Percentiles rank a stretch among this genome's conserved stretches.
These are phyloP conservation scores for Atlantisia rogersi DNA, from an alignment of 2,113 vertebrate species.

Conservation along the genomic window DNA sequence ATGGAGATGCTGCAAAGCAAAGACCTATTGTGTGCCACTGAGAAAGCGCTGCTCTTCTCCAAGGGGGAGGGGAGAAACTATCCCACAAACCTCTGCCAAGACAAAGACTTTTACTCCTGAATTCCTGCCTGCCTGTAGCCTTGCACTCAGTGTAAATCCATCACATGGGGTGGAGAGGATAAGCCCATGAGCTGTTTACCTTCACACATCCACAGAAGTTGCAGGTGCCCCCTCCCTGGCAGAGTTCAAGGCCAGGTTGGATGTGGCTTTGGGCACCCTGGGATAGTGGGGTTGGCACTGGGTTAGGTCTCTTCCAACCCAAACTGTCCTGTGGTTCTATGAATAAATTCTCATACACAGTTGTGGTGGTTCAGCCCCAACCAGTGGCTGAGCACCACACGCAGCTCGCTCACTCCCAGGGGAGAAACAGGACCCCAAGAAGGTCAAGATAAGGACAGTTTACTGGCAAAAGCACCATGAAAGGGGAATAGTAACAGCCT, in stretches of 20 bases:
- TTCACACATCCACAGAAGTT: not conserved
- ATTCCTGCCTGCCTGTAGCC: not conserved
- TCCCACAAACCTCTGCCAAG: not conserved
- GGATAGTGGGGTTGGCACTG: too few species aligned
- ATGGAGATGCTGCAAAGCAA: not conserved
- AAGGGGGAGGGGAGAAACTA: not conserved
- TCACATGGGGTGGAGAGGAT: too few species aligned
- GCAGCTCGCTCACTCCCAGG: too few species aligned
- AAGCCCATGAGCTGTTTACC: not conserved
- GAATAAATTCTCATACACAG: not conserved
- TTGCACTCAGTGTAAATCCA: not conserved
- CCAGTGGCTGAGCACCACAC: too few species aligned
- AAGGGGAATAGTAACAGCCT: too few species aligned
- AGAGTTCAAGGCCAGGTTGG: not conserved
- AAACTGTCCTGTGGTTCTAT: not conserved
- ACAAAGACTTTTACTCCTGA: not conserved
- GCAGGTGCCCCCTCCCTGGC: not conserved
- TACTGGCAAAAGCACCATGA: too few species aligned
- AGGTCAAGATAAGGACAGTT: too few species aligned
- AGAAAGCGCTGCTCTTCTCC: constrained; percentile 6
- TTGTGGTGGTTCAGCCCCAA: too few species aligned
- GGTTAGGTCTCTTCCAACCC: not conserved
- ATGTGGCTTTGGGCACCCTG: not conserved
- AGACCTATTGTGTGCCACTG: not conserved
- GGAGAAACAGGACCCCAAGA: too few species aligned